Base-by-base conservation (phyloP, 1,140 invertebrate genomes). In the Oncopeltus fasciatus region DNA sequence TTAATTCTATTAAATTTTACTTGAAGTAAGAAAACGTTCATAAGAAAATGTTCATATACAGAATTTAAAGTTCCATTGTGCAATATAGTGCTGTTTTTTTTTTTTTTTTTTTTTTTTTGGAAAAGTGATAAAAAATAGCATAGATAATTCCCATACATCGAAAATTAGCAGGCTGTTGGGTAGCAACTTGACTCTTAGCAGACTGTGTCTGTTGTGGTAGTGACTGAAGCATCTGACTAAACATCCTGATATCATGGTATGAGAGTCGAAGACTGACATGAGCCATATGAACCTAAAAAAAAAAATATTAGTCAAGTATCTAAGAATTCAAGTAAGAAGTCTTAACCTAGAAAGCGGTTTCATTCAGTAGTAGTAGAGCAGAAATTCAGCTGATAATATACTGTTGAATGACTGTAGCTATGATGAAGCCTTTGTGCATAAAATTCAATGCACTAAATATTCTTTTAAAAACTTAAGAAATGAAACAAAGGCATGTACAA, bases 161-260 rank as follows among this genome's bases (percentile, higher is more conserved):
- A 5, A 74, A 70, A 68, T 75, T 76, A 0, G 70, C 71, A 20
- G 73, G 74, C 18, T 67, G 67, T 20, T 18, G 43, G 8, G 51
- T 49, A 27, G 26, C 44, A 27, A 64, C 63, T 57, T 68, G 66
- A 1, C 74, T 65, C 79, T 58, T 64, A 60, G 81, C 81, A 31
- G 76, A 74, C 0, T 82, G 71, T 4, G 85, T 83, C 70, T 94
- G 90, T 65, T 83, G 83, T 0, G 89, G 88, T 56, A 97, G 72
- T 0, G 90, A 92, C 64, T 90, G 85, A 47, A 95, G 71, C 78
- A 98, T 95, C 66, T 88, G 80, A 0, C 84, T 75, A 70, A 97
- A 95, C 81, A 97, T 90, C 58, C 87, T 84, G 69, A 96, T 85
- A 72, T 98, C 94, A 70, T 94, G 86, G 69, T 97, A 98, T 0